Evolutionary conservation across 2,113 vertebrate species (phyloP).

Genomic region (Spizaetus ornatus): DNA sequence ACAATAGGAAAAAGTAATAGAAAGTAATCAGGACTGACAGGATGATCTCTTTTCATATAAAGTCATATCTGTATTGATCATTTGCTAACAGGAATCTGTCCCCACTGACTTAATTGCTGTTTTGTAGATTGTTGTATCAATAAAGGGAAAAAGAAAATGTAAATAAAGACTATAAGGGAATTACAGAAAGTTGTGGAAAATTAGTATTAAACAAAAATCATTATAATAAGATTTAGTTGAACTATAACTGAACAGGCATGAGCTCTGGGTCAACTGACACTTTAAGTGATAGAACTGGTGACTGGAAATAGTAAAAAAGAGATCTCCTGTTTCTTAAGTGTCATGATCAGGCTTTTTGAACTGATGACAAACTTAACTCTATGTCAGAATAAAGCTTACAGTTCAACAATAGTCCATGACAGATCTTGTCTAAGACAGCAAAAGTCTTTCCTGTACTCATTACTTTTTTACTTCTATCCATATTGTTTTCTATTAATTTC

Average conservation of each 20-base stretch:
- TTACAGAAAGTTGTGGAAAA: background rate
- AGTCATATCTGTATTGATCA: background rate
- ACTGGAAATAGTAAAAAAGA: background rate
- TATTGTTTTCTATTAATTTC: background rate
- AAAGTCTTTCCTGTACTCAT: background rate
- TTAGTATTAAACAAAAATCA: background rate
- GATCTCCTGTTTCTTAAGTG: background rate
- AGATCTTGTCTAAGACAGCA: background rate
- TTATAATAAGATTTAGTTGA: background rate
- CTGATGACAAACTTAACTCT: background rate
- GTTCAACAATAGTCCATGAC: background rate
- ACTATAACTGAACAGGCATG: background rate
- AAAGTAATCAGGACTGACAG: background rate
- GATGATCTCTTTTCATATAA: background rate
- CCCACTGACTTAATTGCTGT: background rate
- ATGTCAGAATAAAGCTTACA: background rate
- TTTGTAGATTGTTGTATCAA: background rate
- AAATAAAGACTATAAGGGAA: background rate
- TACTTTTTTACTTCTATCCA: background rate
- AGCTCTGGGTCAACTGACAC: background rate
- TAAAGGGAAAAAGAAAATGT: background rate
- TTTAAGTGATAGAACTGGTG: background rate
- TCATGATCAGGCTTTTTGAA: background rate
- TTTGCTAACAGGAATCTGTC: background rate
- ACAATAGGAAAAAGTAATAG: background rate